Evolutionary conservation across 2,888 invertebrate genomes (phyloP), one percentile per base, ranked within the genome.

Genomic region (Apoderus coryli): DNA sequence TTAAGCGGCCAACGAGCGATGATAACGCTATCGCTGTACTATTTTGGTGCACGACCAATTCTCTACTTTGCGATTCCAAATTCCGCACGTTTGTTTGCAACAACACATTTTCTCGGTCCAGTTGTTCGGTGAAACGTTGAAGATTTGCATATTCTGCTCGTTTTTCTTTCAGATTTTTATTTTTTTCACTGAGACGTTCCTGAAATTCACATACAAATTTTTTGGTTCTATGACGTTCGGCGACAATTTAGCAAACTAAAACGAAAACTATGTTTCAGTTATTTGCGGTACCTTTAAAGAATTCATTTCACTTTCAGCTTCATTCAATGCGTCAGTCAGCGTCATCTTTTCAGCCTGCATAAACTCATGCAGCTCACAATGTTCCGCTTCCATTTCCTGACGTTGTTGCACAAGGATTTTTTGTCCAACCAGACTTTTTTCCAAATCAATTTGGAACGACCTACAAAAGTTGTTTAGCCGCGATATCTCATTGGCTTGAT

Each of bases 321-420:
- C 88, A 22, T 73, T 71, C 24, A 88, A 61, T 1, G 84, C 76
- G 49, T 86, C 85, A 12, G 72, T 68, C 43, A 88, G 64, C 5
- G 82, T 76, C 4, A 72, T 68, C 46, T 86, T 86, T 59, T 89
- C 88, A 6, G 80, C 78, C 45, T 84, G 81, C 38, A 88, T 65
- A 54, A 89, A 89, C 50, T 88, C 86, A 52, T 85, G 82, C 60
- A 88, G 65, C 57, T 89, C 88, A 3, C 67, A 65, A 14, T 81
- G 75, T 53, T 88, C 88, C 11, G 68, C 69, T 54, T 88, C 85
- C 13, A 77, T 65, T 46, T 81, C 81, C 35, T 74, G 68, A 40
- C 84, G 74, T 41, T 85, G 77, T 39, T 76, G 74, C 32, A 78
- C 60, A 25, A 84, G 57, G 9, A 67, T 57, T 31, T 76, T 73